Percentiles rank a stretch among this genome's conserved stretches.
These are phyloP conservation scores for Tribolium madens DNA, from an alignment of 1,140 invertebrate species.

Conservation along the genomic window DNA sequence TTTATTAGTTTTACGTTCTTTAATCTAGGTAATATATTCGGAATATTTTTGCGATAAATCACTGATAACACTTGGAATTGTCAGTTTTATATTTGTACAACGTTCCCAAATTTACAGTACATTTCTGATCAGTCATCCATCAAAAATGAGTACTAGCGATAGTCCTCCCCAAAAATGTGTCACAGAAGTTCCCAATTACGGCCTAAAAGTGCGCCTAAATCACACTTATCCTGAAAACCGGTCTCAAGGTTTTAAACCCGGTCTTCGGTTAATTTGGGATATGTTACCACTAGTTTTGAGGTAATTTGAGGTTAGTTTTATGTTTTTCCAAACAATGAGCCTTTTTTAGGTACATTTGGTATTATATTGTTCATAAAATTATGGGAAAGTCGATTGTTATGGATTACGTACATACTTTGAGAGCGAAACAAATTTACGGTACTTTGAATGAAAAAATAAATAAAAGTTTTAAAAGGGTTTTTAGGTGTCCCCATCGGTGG, in stretches of 20 bases:
- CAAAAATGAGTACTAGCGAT: not conserved
- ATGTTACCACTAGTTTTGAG: conserved; percentile 74
- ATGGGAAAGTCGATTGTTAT: conserved; percentile 75
- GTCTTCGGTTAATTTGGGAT: conserved; percentile 74
- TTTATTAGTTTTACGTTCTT: not conserved
- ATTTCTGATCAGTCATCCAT: not conserved
- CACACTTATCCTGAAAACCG: conserved; percentile 82
- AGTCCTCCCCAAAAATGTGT: conserved; percentile 14
- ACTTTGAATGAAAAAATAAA: conserved; percentile 53
- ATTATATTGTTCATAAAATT: conserved; percentile 72
- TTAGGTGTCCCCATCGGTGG: conserved; percentile 91
- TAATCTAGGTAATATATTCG: not conserved
- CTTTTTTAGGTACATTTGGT: conserved; percentile 75
- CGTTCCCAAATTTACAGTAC: not conserved
- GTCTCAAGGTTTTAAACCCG: conserved; percentile 75
- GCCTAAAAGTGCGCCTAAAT: conserved; percentile 79
- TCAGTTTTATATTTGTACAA: not conserved
- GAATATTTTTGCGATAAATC: not conserved
- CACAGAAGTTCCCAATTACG: conserved; percentile 69
- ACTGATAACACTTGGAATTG: not conserved
- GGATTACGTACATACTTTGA: conserved; percentile 75
- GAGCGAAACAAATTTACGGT: conserved; percentile 83
- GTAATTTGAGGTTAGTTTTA: conserved; percentile 64
- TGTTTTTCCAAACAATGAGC: conserved; percentile 25
- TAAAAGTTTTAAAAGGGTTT: conserved; percentile 58